Evolutionary conservation across 2,888 invertebrate genomes (phyloP), one percentile per base, ranked within the genome.

Genomic region (Leucoma salicis): DNA sequence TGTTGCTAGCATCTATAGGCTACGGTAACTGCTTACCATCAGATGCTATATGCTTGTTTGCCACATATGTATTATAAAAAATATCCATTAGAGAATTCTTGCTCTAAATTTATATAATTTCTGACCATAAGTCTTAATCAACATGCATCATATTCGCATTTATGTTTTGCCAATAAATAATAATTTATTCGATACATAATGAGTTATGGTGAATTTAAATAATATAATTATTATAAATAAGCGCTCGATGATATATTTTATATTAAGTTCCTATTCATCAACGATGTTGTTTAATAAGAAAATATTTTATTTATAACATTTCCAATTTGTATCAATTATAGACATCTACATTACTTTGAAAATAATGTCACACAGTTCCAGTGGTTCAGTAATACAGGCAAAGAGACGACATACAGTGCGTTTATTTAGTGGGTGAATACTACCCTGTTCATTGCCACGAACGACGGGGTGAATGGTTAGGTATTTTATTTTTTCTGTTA

Each of bases 111-210:
- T 3, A 29, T 8, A 31, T n/a, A 31, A 10, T 33, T 27, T 40
- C 43, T 32, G 35, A 31, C 24, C 15, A 42, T 35, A 24, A 12
- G 35, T 34, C 11, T 33, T 40, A 45, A 57, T 57, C 42, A 55
- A 35, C 36, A 45, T 46, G 32, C 31, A 50, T 51, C 41, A 33
- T 5, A 37, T 45, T 35, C 14, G 48, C 25, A 46, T 29, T 8
- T 24, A 13, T 25, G 43, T 39, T 39, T 53, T 18, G 36, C 45
- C n/a, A 16, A 41, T 46, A 42, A 45, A 44, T 7, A 25, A 13
- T 46, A n/a, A 49, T 42, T 43, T 35, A 46, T 12, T 12, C 31
- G 4, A 21, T 8, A 4, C 12, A n/a, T 18, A 31, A 31, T 38
- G 31, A 29, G 21, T 24, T 25, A 38, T 38, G 31, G 25, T 39